Evolutionary conservation across 2,113 vertebrate species (phyloP).

Genomic region (Chaetodon auriga): DNA sequence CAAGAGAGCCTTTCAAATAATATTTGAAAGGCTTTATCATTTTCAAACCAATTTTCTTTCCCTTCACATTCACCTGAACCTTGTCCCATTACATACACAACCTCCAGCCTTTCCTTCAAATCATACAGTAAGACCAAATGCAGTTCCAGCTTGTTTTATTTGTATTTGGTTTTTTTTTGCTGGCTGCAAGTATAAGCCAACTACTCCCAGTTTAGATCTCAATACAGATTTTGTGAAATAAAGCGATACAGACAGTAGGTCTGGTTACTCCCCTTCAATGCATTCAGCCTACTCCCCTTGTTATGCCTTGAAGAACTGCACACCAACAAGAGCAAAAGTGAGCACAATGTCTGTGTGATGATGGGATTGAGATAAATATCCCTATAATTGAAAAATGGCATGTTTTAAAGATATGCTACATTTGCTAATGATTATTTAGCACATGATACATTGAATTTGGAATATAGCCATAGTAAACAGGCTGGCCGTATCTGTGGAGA

Average conservation of each 20-base stretch:
- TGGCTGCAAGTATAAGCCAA: background rate
- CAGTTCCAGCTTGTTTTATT: too few relatives aligned
- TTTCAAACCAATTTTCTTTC: background rate
- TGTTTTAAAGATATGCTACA: background rate
- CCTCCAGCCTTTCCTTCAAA: background rate
- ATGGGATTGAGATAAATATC: conserved; percentile 36
- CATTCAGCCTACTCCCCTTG: background rate
- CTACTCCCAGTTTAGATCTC: background rate
- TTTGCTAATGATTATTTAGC: conserved; percentile 45
- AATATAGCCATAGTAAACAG: conserved; percentile 9
- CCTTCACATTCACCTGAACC: background rate
- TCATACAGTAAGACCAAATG: background rate
- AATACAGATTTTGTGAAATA: background rate
- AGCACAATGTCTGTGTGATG: background rate
- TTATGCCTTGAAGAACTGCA: conserved; percentile 14
- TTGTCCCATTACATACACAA: background rate
- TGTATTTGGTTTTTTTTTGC: background rate
- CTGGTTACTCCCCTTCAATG: background rate
- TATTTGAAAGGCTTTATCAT: background rate
- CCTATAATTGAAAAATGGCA: conserved; percentile 10
- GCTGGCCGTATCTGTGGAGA: conserved; percentile 9
- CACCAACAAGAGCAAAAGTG: background rate
- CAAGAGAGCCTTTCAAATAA: background rate
- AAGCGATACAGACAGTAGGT: background rate
- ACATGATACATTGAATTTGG: conserved; percentile 19